Evolutionary conservation across 2,888 invertebrate species (phyloP).

Genomic region (Drosophila anomelani): DNA sequence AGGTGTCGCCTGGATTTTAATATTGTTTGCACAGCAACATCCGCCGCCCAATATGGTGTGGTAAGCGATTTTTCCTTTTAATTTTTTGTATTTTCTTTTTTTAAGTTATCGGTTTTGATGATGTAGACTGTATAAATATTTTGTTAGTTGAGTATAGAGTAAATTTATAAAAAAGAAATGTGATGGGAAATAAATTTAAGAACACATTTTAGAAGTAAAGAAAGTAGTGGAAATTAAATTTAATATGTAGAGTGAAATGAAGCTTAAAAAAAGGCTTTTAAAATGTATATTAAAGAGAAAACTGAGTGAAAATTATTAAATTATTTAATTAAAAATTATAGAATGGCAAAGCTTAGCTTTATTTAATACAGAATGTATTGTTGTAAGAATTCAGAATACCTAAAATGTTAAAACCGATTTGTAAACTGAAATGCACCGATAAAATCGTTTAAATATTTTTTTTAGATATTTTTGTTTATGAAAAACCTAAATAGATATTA

Average conservation of each 20-base stretch:
- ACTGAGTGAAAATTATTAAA: not conserved
- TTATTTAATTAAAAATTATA: no score
- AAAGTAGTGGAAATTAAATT: not conserved
- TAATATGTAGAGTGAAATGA: not conserved
- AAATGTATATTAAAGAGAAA: not conserved
- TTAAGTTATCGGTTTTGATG: not conserved
- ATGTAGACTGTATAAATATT: constrained; percentile 5
- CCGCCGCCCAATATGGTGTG: constrained; percentile 28
- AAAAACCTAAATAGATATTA: not conserved
- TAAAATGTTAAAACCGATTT: not conserved
- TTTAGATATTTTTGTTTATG: not conserved
- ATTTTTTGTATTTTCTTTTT: not conserved
- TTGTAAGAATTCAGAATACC: not conserved
- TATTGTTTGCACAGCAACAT: constrained; percentile 47
- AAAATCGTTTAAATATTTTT: no score
- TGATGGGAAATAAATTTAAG: not conserved
- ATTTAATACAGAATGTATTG: not conserved
- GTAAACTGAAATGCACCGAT: no score
- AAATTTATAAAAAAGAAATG: no score
- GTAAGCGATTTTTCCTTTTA: constrained; percentile 32
- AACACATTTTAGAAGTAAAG: not conserved
- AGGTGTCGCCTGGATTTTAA: constrained; percentile 39
- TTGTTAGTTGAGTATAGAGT: not conserved
- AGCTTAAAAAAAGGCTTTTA: no score
- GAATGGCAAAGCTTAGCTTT: no score